Conservation (phyloP, 1,140 invertebrate genomes). For the Drosophila sechellia region DNA sequence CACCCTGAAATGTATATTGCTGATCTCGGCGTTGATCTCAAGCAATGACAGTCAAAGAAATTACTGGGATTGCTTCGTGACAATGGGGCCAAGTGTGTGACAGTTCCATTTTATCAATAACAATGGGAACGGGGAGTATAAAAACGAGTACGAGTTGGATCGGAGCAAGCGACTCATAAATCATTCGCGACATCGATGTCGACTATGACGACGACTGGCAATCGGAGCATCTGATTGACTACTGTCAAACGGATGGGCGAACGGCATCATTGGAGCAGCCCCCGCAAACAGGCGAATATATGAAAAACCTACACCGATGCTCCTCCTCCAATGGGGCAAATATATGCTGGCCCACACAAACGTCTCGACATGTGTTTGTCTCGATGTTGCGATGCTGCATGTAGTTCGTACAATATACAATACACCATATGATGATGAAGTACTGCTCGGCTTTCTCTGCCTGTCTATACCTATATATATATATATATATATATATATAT, state of each 20-base stretch:
- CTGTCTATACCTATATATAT: conserved; percentile 9
- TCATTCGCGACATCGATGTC: conserved; percentile 76
- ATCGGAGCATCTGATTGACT: conserved; percentile 77
- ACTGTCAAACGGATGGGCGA: conserved; percentile 62
- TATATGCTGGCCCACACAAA: conserved; percentile 14
- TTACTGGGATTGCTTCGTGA: conserved; percentile 58
- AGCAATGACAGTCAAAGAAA: conserved; percentile 52
- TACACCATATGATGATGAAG: conserved; percentile 45
- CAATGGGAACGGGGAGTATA: conserved; percentile 6
- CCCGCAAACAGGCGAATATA: conserved; percentile 26
- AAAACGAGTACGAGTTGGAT: not conserved
- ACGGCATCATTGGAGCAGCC: conserved; percentile 10
- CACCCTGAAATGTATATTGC: conserved; percentile 5
- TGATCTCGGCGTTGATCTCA: conserved; percentile 42
- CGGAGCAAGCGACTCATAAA: conserved; percentile 66
- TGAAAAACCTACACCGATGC: conserved; percentile 23
- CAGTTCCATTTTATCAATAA: conserved; percentile 71
- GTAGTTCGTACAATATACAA: conserved; percentile 32
- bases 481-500: not conserved
- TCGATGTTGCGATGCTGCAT: conserved; percentile 10
- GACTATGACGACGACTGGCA: conserved; percentile 79
- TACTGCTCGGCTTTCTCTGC: conserved; percentile 23
- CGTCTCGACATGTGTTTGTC: conserved; percentile 5
- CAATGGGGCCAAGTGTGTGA: conserved; percentile 55
- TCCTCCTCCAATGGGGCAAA: conserved; percentile 20